Base-by-base conservation (phyloP, 2,113 vertebrate species). In the Ophthalmolycus amberensis region DNA sequence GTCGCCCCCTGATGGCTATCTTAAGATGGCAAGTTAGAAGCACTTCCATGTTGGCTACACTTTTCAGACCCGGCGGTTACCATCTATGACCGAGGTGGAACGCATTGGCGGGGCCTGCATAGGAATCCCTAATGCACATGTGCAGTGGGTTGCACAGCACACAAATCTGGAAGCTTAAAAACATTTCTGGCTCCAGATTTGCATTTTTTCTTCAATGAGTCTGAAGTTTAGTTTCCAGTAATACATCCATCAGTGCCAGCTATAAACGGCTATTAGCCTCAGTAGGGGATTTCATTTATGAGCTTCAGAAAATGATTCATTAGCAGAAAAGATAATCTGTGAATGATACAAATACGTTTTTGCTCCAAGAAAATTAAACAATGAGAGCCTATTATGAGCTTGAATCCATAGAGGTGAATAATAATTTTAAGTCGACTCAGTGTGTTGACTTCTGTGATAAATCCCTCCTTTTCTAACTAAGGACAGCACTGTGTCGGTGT, bases 371-470 rank as follows among this genome's bases (percentile, higher is more conserved):
- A 64, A 73, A 79, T 27, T 22, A 54, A 60, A 50, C n/a, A 4
- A 65, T 27, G 1, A 59, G 10, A 42, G 9, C 15, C 10, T 52
- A 1, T 56, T 25, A 34, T 56, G 9, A 70, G 58, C 12, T 46
- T 37, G 9, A 64, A 77, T 75, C 58, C 11, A 64, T 27, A n/a
- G 71, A 42, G n/a, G 52, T 67, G 7, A 50, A 40, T 20, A n/a
- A 12, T 50, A 5, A 27, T 42, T 40, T 63, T 25, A 59, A 7
- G 25, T 48, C 0, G 10, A 38, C 25, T 75, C 22, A 15, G 1
- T 63, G n/a, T 62, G 56, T 37, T 65, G 67, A 79, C 58, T 54
- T 38, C 34, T 76, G 29, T 62, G 25, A 79, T 67, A 48, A 75
- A 69, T 34, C 40, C 8, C 46, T 46, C 40, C 22, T 32, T 20